A percentile compares a stretch with the other conserved stretches of the same genome.
phyloP scores from a whole-genome alignment of 2,797 vertebrate species.

The Danio aesculapii region DNA sequence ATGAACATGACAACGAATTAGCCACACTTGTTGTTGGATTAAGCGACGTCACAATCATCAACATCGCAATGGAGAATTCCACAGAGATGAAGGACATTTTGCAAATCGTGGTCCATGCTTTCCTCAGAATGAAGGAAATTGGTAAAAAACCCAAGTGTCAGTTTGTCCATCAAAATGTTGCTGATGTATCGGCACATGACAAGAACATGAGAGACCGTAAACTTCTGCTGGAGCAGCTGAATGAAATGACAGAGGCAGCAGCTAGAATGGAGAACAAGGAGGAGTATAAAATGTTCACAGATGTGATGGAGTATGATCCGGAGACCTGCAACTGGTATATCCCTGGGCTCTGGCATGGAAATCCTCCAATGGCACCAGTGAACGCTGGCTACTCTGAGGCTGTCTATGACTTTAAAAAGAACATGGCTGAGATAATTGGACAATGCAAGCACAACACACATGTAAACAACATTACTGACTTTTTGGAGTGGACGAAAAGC shows the following conservation, averaged over 20 bases:
- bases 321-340: conserved; percentile 82
- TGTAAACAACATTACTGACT: conserved; percentile 67
- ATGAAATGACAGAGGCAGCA: conserved; percentile 73
- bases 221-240: conserved; percentile 69
- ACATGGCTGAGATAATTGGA: conserved; percentile 72
- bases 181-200: conserved; percentile 74
- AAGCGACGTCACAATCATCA: conserved; percentile 77
- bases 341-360: conserved; percentile 84
- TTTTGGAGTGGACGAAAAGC: conserved; percentile 75
- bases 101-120: conserved; percentile 76
- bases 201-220: conserved; percentile 74
- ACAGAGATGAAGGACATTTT: conserved; percentile 77
- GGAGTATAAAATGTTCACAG: conserved; percentile 66
- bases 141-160: conserved; percentile 73
- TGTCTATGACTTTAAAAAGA: conserved; percentile 79
- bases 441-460: conserved; percentile 49
- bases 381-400: conserved; percentile 81
- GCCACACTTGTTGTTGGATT: conserved; percentile 78
- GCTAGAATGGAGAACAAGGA: conserved; percentile 75
- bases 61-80: conserved; percentile 76
- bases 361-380: conserved; percentile 83
- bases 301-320: conserved; percentile 73
- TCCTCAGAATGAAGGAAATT: conserved; percentile 76
- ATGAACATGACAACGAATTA: conserved; percentile 77
- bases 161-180: conserved; percentile 79